Conservation (phyloP, 2,888 invertebrate genomes). For the Hirtodrosophila alboralis region DNA sequence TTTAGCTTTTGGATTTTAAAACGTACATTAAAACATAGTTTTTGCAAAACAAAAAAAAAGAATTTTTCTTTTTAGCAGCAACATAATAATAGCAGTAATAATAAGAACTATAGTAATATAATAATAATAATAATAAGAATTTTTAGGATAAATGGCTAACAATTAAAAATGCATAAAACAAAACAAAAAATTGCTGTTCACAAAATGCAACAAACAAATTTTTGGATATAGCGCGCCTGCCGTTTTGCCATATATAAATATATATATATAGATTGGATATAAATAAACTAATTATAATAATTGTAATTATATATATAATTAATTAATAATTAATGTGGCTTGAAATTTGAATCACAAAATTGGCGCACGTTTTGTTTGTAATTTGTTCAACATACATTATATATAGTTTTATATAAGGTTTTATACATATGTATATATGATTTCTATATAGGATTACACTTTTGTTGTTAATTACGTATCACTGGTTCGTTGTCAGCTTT, state of each 20-base stretch:
- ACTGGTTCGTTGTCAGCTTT: slow-evolving; percentile 72
- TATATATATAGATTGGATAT: slow-evolving; percentile 15
- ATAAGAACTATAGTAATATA: slow-evolving; percentile 30
- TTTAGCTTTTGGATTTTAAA: slow-evolving; percentile 51
- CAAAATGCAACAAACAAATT: slow-evolving; percentile 62
- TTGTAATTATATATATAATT: slow-evolving; percentile 32
- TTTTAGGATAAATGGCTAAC: slow-evolving; percentile 74
- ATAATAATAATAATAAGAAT: slow-evolving; percentile 36
- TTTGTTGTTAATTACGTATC: slow-evolving; percentile 66
- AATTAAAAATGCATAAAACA: slow-evolving; percentile 79
- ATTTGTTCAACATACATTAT: slow-evolving; percentile 61
- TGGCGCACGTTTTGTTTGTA: slow-evolving; percentile 59
- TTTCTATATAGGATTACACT: slow-evolving; percentile 27
- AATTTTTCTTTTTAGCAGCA: slow-evolving; percentile 44
- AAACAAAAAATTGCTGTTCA: slow-evolving; percentile 63
- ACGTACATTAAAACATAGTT: slow-evolving; percentile 67
- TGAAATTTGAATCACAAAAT: slow-evolving; percentile 73
- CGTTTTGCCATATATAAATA: slow-evolving; percentile 37
- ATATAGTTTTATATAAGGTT: slow-evolving; percentile 12
- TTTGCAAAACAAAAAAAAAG: slow-evolving; percentile 40
- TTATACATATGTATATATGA: slow-evolving; percentile 12
- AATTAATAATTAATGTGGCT: slow-evolving; percentile 64
- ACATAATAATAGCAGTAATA: slow-evolving; percentile 42
- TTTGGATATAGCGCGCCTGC: slow-evolving; percentile 55
- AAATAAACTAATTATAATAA: slow-evolving; percentile 32